These are phyloP conservation scores for Mustelus asterias DNA, from an alignment of 2,113 vertebrate species.

Conservation along the genomic window DNA sequence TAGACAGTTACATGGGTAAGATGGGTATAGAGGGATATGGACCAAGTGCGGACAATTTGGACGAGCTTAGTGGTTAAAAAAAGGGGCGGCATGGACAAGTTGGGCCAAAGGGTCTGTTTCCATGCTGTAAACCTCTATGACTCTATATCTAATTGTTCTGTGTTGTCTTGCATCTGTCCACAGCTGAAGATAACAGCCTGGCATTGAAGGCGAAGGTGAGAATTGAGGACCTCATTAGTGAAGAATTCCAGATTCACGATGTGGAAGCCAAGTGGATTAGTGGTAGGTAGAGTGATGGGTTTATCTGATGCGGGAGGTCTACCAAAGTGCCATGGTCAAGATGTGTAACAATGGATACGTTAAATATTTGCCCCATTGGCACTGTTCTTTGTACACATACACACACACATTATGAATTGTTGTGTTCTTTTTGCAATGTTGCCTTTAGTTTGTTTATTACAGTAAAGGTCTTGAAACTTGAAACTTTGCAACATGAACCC, in stretches of 20 bases:
- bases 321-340: background rate
- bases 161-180: background rate
- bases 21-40: too few species aligned
- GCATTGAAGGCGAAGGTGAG: slow-evolving; percentile 85
- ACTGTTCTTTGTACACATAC: too few species aligned
- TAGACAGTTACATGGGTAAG: too few species aligned
- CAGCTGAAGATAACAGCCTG: slow-evolving; percentile 84
- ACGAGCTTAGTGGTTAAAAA: too few species aligned
- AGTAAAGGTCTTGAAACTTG: background rate
- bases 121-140: too few species aligned
- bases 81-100: too few species aligned
- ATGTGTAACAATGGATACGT: background rate
- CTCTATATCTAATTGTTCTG: background rate
- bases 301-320: background rate
- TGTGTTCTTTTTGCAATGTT: background rate
- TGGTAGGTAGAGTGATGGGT: slow-evolving; percentile 60
- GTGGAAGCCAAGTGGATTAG: slow-evolving; percentile 87
- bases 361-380: background rate
- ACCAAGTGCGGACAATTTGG: too few species aligned
- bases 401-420: background rate
- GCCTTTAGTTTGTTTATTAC: background rate
- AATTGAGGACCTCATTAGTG: slow-evolving; percentile 79
- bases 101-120: too few species aligned
- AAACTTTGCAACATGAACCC: too few species aligned
- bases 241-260: slow-evolving; percentile 80